Evolutionary conservation across 2,888 invertebrate genomes (phyloP), one percentile per base, ranked within the genome.

Genomic region (Sipha maydis): DNA sequence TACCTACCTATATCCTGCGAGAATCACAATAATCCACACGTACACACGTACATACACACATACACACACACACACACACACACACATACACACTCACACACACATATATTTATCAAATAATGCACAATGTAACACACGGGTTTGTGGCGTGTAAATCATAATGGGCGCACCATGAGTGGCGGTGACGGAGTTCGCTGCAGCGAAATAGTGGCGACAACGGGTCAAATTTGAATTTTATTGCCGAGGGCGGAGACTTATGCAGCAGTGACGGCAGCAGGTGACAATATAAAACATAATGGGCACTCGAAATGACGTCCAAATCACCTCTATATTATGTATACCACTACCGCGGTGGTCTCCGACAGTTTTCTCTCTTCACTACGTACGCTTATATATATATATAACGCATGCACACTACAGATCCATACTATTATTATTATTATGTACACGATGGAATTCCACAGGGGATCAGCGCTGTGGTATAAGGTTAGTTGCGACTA

Each of bases 221-320:
- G 83, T 83, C 85, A 54, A 85, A 86, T 86, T 86, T 79, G 86
- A 88, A 88, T 88, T 88, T 88, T 73, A 73, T 86, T 38, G 76
- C 41, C 41, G 11, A 28, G n/a, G 76, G 77, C 25, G 84, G 67
- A 8, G 76, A 25, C 34, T 14, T 8, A 5, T 21, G 56, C 25
- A 1, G 34, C 78, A 48, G 48, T 41, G 34, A 75, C 48, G 14
- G 48, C 28, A 69, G 85, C 85, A 85, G 85, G 86, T 88, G 86
- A 88, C 86, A 88, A 88, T 75, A 86, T 61, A 25, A 56, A 17
- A 54, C 7, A 76, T 85, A 77, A 77, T 77, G 85, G 79, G 41
- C 75, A 88, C 86, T 88, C 86, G 80, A 88, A 88, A 88, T 80
- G 80, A 88, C 80, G 86, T 88, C 61, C 86, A 41, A 88, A 88